These are phyloP conservation scores for Hemithea aestivaria DNA, from an alignment of 2,888 invertebrate genomes.

Conservation along the genomic window DNA sequence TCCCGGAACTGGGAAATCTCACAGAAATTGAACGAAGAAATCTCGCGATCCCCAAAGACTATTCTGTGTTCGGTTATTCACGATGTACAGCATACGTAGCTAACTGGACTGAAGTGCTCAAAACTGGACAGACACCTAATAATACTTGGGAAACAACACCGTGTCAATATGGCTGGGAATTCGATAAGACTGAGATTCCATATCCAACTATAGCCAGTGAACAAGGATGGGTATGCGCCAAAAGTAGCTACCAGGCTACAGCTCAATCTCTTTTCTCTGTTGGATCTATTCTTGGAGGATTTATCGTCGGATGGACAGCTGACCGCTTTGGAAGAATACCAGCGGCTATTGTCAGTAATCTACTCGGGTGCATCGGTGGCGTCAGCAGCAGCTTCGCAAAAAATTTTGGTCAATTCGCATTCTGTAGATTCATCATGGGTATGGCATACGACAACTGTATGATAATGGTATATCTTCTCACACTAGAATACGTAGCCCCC, in stretches of 20 bases:
- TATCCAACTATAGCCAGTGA: constrained; percentile 56
- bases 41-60: constrained; percentile 33
- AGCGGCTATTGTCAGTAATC: constrained; percentile 40
- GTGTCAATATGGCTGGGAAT: constrained; percentile 56
- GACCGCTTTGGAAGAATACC: constrained; percentile 53
- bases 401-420: constrained; percentile 42
- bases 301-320: constrained; percentile 51
- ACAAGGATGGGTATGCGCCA: constrained; percentile 54
- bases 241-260: constrained; percentile 50
- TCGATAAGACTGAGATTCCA: constrained; percentile 51
- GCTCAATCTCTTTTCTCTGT: constrained; percentile 54
- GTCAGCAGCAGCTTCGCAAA: constrained; percentile 41
- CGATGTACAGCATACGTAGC: constrained; percentile 42
- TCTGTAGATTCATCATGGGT: constrained; percentile 50
- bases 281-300: constrained; percentile 49
- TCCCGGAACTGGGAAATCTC: constrained; percentile 36
- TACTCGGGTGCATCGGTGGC: constrained; percentile 47
- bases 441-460: constrained; percentile 54
- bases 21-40: constrained; percentile 30
- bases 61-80: constrained; percentile 37
- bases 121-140: constrained; percentile 32
- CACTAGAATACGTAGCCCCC: constrained; percentile 53
- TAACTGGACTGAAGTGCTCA: constrained; percentile 48
- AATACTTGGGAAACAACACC: constrained; percentile 40
- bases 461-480: constrained; percentile 49